Base-by-base conservation (phyloP, 2,797 vertebrate species). In the Syngnathus acus region DNA sequence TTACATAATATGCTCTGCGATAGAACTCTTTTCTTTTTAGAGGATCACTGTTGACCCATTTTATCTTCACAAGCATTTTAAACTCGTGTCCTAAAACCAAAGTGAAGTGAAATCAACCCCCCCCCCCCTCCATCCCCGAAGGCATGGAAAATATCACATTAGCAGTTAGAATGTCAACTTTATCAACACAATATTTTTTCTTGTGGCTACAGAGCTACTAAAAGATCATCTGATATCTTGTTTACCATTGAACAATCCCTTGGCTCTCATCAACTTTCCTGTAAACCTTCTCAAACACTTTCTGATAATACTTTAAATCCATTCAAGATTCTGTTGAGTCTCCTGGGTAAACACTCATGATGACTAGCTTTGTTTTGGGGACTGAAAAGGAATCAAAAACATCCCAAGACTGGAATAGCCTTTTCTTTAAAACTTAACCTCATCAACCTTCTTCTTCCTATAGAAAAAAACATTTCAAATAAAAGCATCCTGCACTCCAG, bases 281-380 rank as follows among this genome's bases (percentile, higher is more conserved):
- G 5, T 66, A 74, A 61, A 58, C 91, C 71, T 88, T 87, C 89
- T 78, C 72, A 39, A 54, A 72, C 88, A 87, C 87, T 83, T 89
- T 78, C 89, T 69, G 21, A 54, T 19, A 64, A 65, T 32, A 66
- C 83, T 54, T 72, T 81, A 69, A 75, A 17, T 65, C 43, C 58
- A 7, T 42, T 21, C 57, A 8, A 42, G 37, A 67, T 66, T 72
- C 19, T 62, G 14, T 26, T 3, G 2, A 16, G 23, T 55, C 53
- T 55, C 54, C 23, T 7, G 23, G 26, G 26, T 55, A 55, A 57
- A 57, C 54, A 5, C 4, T 48, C 42, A 16, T 58, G 32, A 58
- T 19, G 55, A 58, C 32, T 68, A 70, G 55, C 50, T 53, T 53
- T 53, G 16, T 23, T 71, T 78, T 65, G 76, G 73, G 76, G 71